phyloP scores from a whole-genome alignment of 1,140 invertebrate species.

The Drosophila nigromelanica region DNA sequence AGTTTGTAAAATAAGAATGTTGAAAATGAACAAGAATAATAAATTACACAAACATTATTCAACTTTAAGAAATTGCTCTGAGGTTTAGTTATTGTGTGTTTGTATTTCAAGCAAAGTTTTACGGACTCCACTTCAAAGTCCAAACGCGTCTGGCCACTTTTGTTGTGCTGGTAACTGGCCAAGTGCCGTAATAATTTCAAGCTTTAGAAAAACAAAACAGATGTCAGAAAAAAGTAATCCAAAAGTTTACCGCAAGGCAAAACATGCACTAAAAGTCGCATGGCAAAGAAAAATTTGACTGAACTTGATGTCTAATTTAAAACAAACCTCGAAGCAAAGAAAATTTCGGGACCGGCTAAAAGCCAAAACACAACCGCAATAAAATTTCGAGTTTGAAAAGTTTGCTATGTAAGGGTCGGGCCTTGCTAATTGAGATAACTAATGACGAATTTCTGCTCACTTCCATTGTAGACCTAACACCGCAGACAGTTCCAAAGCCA shows the following conservation, averaged over 20 bases:
- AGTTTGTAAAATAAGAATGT: background rate
- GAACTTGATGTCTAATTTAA: slow-evolving; percentile 76
- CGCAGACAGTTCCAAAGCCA: slow-evolving; percentile 10
- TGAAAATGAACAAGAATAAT: background rate
- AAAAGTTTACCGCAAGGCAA: slow-evolving; percentile 65
- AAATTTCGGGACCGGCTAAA: slow-evolving; percentile 37
- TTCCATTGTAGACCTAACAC: slow-evolving; percentile 51
- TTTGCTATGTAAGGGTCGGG: slow-evolving; percentile 26
- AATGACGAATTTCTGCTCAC: slow-evolving; percentile 49
- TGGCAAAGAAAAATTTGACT: slow-evolving; percentile 70
- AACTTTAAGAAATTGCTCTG: background rate
- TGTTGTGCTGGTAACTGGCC: slow-evolving; percentile 33
- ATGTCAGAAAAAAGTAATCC: slow-evolving; percentile 64
- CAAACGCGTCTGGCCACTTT: slow-evolving; percentile 30
- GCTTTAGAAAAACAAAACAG: slow-evolving; percentile 38
- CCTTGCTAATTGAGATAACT: slow-evolving; percentile 69
- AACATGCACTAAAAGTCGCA: slow-evolving; percentile 46
- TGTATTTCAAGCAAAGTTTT: background rate
- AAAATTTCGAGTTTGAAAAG: slow-evolving; percentile 74
- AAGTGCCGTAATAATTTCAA: slow-evolving; percentile 24
- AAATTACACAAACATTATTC: background rate
- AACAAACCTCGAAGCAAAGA: slow-evolving; percentile 56
- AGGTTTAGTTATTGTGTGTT: background rate
- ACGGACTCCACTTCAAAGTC: slow-evolving; percentile 9
- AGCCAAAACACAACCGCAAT: slow-evolving; percentile 68